Conservation (phyloP, 2,888 invertebrate genomes). For the Lumbricus terrestris region DNA sequence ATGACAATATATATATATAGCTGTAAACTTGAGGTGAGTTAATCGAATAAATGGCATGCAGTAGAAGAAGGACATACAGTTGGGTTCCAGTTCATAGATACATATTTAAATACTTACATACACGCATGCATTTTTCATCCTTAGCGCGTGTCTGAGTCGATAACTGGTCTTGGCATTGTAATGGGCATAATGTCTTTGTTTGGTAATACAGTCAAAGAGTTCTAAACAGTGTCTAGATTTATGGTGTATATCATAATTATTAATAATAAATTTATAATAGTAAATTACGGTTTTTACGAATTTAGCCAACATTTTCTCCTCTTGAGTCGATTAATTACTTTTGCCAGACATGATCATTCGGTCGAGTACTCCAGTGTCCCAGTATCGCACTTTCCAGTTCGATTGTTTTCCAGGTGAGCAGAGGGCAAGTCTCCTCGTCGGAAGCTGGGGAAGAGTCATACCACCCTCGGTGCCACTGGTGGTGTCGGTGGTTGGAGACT, state of each 20-base stretch:
- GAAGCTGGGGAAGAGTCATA: background rate
- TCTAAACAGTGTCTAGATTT: background rate
- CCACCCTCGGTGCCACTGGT: background rate
- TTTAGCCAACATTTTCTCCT: background rate
- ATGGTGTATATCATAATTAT: background rate
- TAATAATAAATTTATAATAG: no score
- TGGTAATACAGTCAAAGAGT: no score
- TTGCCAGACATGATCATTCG: background rate
- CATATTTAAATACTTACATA: no score
- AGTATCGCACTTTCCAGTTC: background rate
- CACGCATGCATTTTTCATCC: no score
- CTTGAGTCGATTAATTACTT: background rate
- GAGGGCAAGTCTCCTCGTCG: background rate
- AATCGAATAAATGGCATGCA: no score
- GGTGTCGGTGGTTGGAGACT: background rate
- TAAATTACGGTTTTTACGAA: background rate
- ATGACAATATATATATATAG: no score
- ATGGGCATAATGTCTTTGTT: background rate
- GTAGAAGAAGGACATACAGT: no score
- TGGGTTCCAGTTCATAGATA: no score
- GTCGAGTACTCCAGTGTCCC: background rate
- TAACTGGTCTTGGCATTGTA: background rate
- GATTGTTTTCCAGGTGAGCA: background rate
- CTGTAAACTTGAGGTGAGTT: no score
- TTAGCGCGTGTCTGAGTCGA: background rate